A percentile compares a stretch with the other conserved stretches of the same genome.
Evolutionary conservation across 2,888 invertebrate species (phyloP).

Genomic region (Ceraclea dissimilis): DNA sequence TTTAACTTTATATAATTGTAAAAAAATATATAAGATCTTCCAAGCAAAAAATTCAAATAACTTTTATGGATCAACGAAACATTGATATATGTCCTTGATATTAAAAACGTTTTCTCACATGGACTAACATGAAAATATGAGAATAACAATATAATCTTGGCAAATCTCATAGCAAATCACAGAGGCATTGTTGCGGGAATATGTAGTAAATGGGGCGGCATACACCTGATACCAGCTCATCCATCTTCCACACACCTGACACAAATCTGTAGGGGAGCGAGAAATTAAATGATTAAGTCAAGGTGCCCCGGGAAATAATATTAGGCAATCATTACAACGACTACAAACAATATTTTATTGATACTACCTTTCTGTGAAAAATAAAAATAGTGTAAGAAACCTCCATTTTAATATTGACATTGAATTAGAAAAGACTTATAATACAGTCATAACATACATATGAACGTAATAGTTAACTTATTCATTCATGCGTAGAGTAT

Average conservation of each 20-base stretch:
- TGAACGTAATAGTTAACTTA: too few species aligned
- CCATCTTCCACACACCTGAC: slow-evolving; percentile 18
- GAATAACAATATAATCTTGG: slow-evolving; percentile 4
- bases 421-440: not conserved
- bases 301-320: not conserved
- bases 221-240: slow-evolving; percentile 23
- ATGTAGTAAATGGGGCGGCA: slow-evolving; percentile 19
- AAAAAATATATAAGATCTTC: too few species aligned
- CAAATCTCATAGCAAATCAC: slow-evolving; percentile 16
- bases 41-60: too few species aligned
- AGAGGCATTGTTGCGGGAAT: slow-evolving; percentile 7
- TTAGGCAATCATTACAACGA: not conserved
- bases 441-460: too few species aligned
- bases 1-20: too few species aligned
- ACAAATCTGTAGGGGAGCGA: not conserved
- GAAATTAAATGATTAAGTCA: not conserved
- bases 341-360: too few species aligned
- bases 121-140: not conserved
- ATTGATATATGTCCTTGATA: not conserved
- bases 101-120: not conserved
- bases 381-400: too few species aligned
- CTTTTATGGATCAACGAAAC: too few species aligned
- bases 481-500: too few species aligned
- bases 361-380: too few species aligned
- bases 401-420: not conserved